These are phyloP conservation scores for Clostera curtula DNA, from an alignment of 2,888 invertebrate species.

Conservation along the genomic window DNA sequence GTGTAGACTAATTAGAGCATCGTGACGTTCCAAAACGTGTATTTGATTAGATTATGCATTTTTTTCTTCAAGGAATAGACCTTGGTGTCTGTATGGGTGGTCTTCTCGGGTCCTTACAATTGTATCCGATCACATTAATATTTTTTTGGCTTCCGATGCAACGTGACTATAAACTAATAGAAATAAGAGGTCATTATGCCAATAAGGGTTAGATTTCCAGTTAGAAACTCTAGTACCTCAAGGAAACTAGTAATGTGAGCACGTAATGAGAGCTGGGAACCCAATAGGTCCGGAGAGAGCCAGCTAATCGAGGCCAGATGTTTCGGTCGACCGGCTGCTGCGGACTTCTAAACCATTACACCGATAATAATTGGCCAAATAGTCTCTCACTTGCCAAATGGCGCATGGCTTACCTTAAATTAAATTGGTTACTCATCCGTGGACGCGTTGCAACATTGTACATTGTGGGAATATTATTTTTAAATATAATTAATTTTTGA, in stretches of 20 bases:
- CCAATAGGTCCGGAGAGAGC: slow-evolving; percentile 43
- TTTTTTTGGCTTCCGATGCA: slow-evolving; percentile 37
- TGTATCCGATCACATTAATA: slow-evolving; percentile 42
- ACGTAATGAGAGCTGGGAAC: slow-evolving; percentile 49
- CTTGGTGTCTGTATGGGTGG: slow-evolving; percentile 43
- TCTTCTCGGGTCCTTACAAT: slow-evolving; percentile 37
- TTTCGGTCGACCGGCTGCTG: slow-evolving; percentile 29
- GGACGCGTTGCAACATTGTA: no score
- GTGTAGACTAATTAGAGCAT: slow-evolving; percentile 35
- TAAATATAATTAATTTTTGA: no score
- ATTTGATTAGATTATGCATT: slow-evolving; percentile 32
- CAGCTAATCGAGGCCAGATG: slow-evolving; percentile 58
- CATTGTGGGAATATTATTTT: no score
- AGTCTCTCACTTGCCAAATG: slow-evolving; percentile 57
- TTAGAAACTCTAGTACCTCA: slow-evolving; percentile 42
- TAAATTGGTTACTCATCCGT: background rate
- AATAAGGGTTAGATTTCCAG: slow-evolving; percentile 12
- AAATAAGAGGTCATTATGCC: slow-evolving; percentile 27
- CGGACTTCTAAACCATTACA: slow-evolving; percentile 70
- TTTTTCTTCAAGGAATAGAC: slow-evolving; percentile 39
- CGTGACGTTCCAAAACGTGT: slow-evolving; percentile 33
- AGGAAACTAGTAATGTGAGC: slow-evolving; percentile 45
- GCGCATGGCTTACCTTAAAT: slow-evolving; percentile 20
- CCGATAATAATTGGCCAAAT: slow-evolving; percentile 58
- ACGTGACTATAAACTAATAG: slow-evolving; percentile 38